Evolutionary conservation across 2,888 invertebrate genomes (phyloP), one percentile per base, ranked within the genome.

Genomic region (Spilosoma lubricipeda): DNA sequence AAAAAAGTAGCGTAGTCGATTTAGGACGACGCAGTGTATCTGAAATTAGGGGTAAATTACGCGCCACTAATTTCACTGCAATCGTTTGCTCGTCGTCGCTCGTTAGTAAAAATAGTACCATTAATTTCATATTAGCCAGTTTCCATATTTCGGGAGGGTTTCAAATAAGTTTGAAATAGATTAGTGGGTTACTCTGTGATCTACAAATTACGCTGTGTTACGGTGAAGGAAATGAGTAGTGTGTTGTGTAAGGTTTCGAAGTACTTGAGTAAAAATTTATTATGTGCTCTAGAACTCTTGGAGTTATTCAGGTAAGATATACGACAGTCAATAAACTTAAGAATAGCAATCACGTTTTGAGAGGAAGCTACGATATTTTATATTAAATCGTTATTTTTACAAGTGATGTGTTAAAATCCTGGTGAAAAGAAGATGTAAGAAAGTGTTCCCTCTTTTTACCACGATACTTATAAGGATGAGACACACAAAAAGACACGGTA

Each of bases 1-100:
- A 81, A 84, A 86, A 76, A 87, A 85, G 80, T 85, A 84, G 81
- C 79, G 77, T 80, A 79, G 85, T 84, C 85, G 83, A 90, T 90
- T 91, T 91, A 87, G 90, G 90, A 87, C 89, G 82, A 76, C 78
- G 59, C 70, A 80, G 77, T 72, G 52, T 66, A 78, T 75, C 67
- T 69, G 73, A 81, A 78, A 76, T 80, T 77, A 74, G 70, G 36
- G 65, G 79, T 69, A 77, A 76, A 85, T 85, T 85, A 77, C 42
- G 70, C 64, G 48, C 56, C 36, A 27, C 42, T 76, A 39, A 67
- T 67, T 65, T 30, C 33, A 20, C 33, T 70, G 77, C 83, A 78
- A 85, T 67, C 39, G 59, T 66, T 67, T 66, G 73, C 42, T 27
- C 71, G 67, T 75, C 74, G 59, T 65, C 45, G 42, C 45, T 45